Base-by-base conservation (phyloP, 2,797 vertebrate species). In the Sebastes minor region DNA sequence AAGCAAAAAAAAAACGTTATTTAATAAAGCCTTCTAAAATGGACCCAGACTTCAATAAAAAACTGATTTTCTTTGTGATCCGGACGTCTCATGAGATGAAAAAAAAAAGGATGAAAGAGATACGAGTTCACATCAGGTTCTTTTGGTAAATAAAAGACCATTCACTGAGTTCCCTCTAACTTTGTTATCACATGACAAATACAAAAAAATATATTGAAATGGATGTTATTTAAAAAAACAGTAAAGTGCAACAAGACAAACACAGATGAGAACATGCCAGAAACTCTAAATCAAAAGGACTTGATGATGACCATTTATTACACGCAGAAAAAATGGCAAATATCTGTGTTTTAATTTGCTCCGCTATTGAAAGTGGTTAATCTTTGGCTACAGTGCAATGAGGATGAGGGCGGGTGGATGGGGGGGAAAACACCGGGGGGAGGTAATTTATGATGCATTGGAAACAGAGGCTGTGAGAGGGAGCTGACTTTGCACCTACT, bases 401-500 rank as follows among this genome's bases (percentile, higher is more conserved):
- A 88, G 81, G 70, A 77, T 20, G 71, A 38, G 60, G 74, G 49
- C 3, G 16, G 18, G 1, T 3, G 2, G 0, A 23, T 25, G 35
- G 61, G 60, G 52, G 75, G 42, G 80, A 38, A 73, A 79, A 81
- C 92, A 90, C 88, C 60, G 56, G 81, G 89, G 84, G 88, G 91
- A 91, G 84, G 88, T 94, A 94, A 94, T 94, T 96, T 95, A 95
- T 96, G 96, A 93, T 93, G 95, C 92, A 94, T 93, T 96, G 96
- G 95, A 97, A 96, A 97, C 94, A 95, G 95, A 96, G 95, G 96
- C 95, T 95, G 95, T 96, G 92, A 91, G 78, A 91, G 89, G 86
- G 96, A 97, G 97, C 97, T 97, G 98, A 97, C 96, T 97, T 98
- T 98, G 97, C 97, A 99, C 99, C 97, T 99, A 99, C 99, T 98